Base-by-base conservation (phyloP, 2,888 invertebrate genomes). In the Baccha elongata region DNA sequence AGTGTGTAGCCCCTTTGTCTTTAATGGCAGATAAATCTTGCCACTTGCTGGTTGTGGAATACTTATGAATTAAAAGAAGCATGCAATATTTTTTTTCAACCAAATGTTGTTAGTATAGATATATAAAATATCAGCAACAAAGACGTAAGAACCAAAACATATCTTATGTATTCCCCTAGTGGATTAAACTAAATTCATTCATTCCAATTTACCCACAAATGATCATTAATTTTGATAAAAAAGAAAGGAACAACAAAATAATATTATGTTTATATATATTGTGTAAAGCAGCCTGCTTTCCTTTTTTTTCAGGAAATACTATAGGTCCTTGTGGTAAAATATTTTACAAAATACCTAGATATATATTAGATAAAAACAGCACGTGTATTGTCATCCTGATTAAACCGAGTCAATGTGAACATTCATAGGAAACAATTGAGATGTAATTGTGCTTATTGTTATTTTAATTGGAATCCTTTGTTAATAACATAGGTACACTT, bases 141-240 rank as follows among this genome's bases (percentile, higher is more conserved):
- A 15, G 10, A 26, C 7, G 2, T 1, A 0, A n/a, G 35, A 40
- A 44, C 1, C 13, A 19, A 60, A 50, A 44, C 8, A 37, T 69
- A 71, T 60, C 19, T 17, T 37, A 48, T 23, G 55, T 46, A 55
- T 62, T 19, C 72, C 19, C 52, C 72, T 26, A 78, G 58, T 58
- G 71, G 55, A 71, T n/a, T 65, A 71, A 65, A 58, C 48, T 62
- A 67, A 79, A 65, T 79, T 53, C 68, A 67, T 64, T 73, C 62
- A 73, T 79, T 73, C 62, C 68, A 62, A 69, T 69, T 50, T 55
- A 37, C 35, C 48, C 40, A 52, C 73, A 68, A 50, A 69, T 1
- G 53, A 74, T 67, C 67, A 78, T 68, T 68, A 55, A 68, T 73
- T 68, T 73, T 68, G 60, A 64, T 58, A 53, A 62, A 50, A 62